Conservation (phyloP, 2,888 invertebrate genomes). For the Heteropelma amictum region DNA sequence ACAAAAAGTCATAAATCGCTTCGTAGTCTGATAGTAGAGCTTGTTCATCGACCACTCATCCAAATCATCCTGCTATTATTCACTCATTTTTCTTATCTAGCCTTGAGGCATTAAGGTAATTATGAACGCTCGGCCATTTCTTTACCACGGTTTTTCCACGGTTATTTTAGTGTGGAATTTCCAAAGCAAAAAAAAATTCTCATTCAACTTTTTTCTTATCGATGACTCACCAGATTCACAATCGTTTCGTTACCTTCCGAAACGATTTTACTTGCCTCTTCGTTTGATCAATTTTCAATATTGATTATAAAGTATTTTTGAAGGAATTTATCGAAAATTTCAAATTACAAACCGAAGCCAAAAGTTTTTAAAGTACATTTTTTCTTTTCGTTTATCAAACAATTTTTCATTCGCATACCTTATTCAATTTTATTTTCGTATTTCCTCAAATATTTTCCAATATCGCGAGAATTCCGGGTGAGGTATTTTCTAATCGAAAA, state of each 20-base stretch:
- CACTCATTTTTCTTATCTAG: conserved; percentile 71
- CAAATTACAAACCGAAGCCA: too few species aligned
- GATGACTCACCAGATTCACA: too few species aligned
- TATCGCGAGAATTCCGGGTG: background rate
- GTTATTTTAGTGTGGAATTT: conserved; percentile 31
- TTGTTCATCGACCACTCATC: conserved; percentile 64
- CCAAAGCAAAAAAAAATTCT: background rate
- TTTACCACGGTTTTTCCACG: background rate
- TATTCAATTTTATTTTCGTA: background rate
- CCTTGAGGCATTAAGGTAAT: conserved; percentile 75
- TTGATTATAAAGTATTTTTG: too few species aligned
- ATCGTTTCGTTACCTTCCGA: too few species aligned
- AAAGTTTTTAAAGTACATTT: too few species aligned
- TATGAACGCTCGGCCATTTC: conserved; percentile 63
- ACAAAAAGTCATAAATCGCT: conserved; percentile 71
- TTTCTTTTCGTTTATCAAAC: too few species aligned
- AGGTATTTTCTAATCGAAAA: conserved; percentile 60
- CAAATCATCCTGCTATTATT: conserved; percentile 69
- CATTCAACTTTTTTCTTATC: too few species aligned
- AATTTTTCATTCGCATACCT: background rate
- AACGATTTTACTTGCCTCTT: too few species aligned
- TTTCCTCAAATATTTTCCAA: conserved; percentile 3
- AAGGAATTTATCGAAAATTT: too few species aligned
- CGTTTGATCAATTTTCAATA: too few species aligned
- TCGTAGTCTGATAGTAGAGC: conserved; percentile 77